Percentiles rank a stretch among this genome's conserved stretches.
Conservation (phyloP, 2,797 vertebrate species). For the Lepus oiostolus region DNA sequence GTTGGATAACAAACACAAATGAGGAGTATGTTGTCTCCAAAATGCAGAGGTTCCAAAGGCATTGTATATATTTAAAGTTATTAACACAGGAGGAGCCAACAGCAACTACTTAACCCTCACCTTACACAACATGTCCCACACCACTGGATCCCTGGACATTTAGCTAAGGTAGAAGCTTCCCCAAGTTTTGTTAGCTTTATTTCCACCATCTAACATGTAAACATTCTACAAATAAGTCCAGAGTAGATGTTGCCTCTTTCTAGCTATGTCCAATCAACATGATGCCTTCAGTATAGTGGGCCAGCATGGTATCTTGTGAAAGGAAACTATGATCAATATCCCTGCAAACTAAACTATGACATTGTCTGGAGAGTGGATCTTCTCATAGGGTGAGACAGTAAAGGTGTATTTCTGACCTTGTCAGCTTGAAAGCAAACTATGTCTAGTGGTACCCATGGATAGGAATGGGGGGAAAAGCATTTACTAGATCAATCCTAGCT, state of each 20-base stretch:
- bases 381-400: not conserved
- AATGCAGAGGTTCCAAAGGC: not conserved
- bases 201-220: not conserved
- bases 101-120: not conserved
- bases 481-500: not conserved
- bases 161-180: not conserved
- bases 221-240: not conserved
- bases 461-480: too few species aligned
- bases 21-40: not conserved
- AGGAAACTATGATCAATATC: not conserved
- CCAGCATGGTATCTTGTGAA: not conserved
- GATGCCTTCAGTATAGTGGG: not conserved
- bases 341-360: not conserved
- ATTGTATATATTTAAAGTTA: not conserved
- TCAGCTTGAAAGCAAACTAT: not conserved
- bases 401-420: not conserved
- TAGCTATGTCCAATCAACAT: not conserved
- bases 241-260: not conserved
- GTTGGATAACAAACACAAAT: not conserved
- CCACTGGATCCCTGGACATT: not conserved
- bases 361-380: not conserved
- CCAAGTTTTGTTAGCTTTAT: not conserved
- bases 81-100: not conserved
- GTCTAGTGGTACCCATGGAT: not conserved
- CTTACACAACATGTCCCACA: not conserved